A percentile compares a stretch with the other conserved stretches of the same genome.
Evolutionary conservation across 2,113 vertebrate genomes (phyloP).

Genomic region (Oreamnos americanus): DNA sequence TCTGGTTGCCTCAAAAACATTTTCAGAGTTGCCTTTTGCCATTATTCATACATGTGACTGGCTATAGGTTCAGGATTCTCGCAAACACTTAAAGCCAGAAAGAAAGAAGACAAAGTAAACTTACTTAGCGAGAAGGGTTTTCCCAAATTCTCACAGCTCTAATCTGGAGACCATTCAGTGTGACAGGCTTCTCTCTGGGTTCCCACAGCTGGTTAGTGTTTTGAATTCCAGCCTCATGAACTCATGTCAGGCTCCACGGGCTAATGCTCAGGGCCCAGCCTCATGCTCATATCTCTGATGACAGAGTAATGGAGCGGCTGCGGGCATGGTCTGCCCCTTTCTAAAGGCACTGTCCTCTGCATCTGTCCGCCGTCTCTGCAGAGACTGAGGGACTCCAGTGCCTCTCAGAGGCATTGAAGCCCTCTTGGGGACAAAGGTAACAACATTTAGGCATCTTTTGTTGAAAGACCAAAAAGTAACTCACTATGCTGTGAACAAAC

Average conservation of each 20-base stretch:
- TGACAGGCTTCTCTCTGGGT: slow-evolving; percentile 86
- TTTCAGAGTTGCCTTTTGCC: neutral
- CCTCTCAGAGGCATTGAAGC: slow-evolving; percentile 34
- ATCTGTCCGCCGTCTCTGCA: slow-evolving; percentile 57
- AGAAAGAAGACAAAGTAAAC: slow-evolving; percentile 48
- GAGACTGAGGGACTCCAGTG: slow-evolving; percentile 47
- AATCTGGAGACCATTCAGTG: slow-evolving; percentile 87
- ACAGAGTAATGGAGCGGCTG: slow-evolving; percentile 83
- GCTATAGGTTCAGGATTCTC: slow-evolving; percentile 48
- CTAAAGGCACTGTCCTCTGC: slow-evolving; percentile 71
- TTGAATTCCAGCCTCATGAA: slow-evolving; percentile 94
- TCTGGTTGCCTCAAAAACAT: neutral
- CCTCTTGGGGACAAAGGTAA: slow-evolving; percentile 50
- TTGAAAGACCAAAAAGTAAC: slow-evolving; percentile 41
- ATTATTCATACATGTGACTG: slow-evolving; percentile 4
- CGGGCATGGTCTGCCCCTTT: slow-evolving; percentile 68
- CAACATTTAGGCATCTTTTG: neutral
- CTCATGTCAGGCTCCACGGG: slow-evolving; percentile 89
- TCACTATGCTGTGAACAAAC: neutral
- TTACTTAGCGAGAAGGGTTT: slow-evolving; percentile 80
- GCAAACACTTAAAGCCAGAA: slow-evolving; percentile 40
- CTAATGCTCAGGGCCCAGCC: slow-evolving; percentile 82
- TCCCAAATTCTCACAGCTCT: slow-evolving; percentile 87
- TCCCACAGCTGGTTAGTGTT: slow-evolving; percentile 96
- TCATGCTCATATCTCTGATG: slow-evolving; percentile 84